phyloP scores from a whole-genome alignment of 2,797 vertebrate species.

The Eulemur coronatus region DNA sequence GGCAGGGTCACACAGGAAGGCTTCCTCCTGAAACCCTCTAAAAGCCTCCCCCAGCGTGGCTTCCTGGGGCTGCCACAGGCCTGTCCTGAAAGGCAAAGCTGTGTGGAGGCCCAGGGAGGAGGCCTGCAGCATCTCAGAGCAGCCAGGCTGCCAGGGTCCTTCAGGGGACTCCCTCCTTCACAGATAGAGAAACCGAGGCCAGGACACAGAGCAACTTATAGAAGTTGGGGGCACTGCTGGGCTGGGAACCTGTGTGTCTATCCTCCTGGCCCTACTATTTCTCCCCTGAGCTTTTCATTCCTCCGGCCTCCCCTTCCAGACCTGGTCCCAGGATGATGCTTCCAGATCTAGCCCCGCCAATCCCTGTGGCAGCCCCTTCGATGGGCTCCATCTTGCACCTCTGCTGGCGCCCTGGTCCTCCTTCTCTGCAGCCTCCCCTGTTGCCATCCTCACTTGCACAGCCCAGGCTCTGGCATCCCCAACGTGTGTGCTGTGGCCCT shows the following conservation, averaged over 20 bases:
- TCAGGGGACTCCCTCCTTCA: neutral
- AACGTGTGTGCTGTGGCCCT: neutral
- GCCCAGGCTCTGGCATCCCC: neutral
- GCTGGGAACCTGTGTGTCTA: neutral
- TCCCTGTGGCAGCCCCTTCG: no score
- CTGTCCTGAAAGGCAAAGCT: neutral
- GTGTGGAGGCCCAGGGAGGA: fast-evolving
- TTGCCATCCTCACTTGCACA: neutral
- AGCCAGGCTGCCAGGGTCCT: neutral
- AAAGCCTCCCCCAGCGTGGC: neutral
- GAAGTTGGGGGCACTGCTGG: neutral
- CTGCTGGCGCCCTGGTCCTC: fast-evolving
- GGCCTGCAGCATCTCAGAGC: neutral
- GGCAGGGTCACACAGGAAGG: neutral
- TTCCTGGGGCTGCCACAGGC: neutral
- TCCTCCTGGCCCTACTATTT: neutral
- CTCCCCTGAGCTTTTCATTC: neutral
- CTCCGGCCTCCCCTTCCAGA: neutral
- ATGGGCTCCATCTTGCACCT: neutral
- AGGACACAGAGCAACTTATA: neutral
- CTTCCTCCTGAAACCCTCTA: neutral
- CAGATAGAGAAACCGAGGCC: neutral
- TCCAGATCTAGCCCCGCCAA: neutral
- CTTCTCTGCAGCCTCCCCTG: neutral
- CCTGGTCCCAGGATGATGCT: neutral